These are phyloP conservation scores for Sinocyclocheilus anshuiensis DNA, from an alignment of 2,113 vertebrate species.

Conservation along the genomic window DNA sequence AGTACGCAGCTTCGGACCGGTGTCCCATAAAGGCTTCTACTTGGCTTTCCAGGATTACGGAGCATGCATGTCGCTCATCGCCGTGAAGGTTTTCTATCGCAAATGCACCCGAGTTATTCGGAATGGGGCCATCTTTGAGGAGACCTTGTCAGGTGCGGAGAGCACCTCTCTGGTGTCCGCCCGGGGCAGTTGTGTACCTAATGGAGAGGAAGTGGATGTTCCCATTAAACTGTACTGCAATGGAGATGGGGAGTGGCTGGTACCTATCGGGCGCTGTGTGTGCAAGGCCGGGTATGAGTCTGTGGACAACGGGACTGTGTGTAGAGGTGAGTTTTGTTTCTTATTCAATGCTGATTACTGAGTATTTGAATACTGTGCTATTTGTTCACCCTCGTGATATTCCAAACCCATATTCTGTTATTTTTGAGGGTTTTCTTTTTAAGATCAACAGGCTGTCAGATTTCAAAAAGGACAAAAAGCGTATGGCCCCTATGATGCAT, in stretches of 20 bases:
- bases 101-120: constrained; percentile 87
- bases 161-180: constrained; percentile 93
- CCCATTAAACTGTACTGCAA: constrained; percentile 98
- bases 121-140: constrained; percentile 89
- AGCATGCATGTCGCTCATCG: constrained; percentile 95
- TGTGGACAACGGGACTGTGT: constrained; percentile 85
- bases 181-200: constrained; percentile 86
- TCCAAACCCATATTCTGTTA: background rate
- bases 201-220: constrained; percentile 93
- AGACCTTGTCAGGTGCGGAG: constrained; percentile 95
- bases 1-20: constrained; percentile 91
- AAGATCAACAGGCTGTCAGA: background rate
- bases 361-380: background rate
- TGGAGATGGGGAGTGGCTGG: constrained; percentile 94
- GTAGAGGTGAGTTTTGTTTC: constrained; percentile 81
- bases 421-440: background rate
- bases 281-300: constrained; percentile 89
- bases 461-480: background rate
- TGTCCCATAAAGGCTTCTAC: constrained; percentile 91
- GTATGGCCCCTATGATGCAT: background rate
- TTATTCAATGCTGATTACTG: accelerated
- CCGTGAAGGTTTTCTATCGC: constrained; percentile 91
- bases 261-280: constrained; percentile 94
- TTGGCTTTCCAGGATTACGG: constrained; percentile 97
- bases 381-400: background rate